A percentile compares a stretch with the other conserved stretches of the same genome.
phyloP scores from a whole-genome alignment of 2,888 invertebrate species.

The Neoscelio sp. region DNA sequence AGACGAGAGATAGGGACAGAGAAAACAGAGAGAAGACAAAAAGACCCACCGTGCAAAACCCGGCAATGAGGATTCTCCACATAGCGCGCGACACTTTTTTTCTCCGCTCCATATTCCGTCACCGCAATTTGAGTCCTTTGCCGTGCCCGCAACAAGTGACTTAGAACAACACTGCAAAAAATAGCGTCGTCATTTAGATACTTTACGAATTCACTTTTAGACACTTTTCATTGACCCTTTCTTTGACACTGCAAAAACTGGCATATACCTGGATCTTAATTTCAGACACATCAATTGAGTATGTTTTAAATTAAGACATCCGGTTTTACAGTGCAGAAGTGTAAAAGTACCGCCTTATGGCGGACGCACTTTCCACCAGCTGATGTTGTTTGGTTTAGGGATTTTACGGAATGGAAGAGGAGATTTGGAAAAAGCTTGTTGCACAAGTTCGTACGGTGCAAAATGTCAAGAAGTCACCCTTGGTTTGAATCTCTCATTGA shows the following conservation, averaged over 20 bases:
- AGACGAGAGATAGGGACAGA: conserved; percentile 32
- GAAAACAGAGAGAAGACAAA: conserved; percentile 36
- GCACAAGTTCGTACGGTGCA: too few species aligned
- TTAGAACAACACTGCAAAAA: conserved; percentile 48
- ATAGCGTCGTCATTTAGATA: conserved; percentile 22
- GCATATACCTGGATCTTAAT: too few species aligned
- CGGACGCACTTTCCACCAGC: conserved; percentile 35
- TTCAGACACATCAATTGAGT: too few species aligned
- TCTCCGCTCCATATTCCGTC: conserved; percentile 46
- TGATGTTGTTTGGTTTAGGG: too few species aligned
- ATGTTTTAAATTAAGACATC: too few species aligned
- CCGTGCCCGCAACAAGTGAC: conserved; percentile 50
- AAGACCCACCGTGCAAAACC: conserved; percentile 78
- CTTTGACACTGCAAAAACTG: too few species aligned
- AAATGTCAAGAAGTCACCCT: too few species aligned
- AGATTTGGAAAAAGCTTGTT: too few species aligned
- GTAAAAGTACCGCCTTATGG: too few species aligned
- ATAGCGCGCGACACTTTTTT: conserved; percentile 71
- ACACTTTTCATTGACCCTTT: background rate
- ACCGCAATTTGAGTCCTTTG: conserved; percentile 48
- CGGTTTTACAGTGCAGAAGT: too few species aligned
- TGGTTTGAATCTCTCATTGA: too few species aligned
- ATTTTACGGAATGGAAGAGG: too few species aligned
- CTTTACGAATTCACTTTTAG: background rate
- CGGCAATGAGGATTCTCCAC: conserved; percentile 79